phyloP scores from a whole-genome alignment of 2,888 invertebrate genomes.

The Drosophila colorata region DNA sequence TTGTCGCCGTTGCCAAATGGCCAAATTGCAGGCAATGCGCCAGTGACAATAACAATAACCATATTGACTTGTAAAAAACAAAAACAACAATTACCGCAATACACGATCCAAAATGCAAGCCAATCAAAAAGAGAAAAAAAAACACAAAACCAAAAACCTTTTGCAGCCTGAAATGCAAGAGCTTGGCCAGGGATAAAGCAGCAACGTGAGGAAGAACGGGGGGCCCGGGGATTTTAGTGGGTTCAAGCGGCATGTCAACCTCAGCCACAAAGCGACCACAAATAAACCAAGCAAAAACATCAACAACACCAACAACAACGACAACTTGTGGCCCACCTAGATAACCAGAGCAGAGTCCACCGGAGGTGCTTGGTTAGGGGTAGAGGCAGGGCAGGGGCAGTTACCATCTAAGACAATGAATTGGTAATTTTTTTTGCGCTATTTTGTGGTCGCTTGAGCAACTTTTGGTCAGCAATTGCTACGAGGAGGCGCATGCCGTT shows the following conservation, averaged over 20 bases:
- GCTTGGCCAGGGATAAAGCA: not conserved
- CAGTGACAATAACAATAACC: constrained; percentile 74
- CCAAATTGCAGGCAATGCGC: constrained; percentile 68
- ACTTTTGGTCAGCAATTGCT: constrained; percentile 16
- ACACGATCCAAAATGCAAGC: constrained; percentile 30
- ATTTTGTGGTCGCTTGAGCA: constrained; percentile 25
- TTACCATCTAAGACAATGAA: constrained; percentile 60
- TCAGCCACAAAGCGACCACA: constrained; percentile 58
- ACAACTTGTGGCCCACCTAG: constrained; percentile 65
- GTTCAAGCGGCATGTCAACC: constrained; percentile 58
- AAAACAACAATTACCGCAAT: constrained; percentile 32
- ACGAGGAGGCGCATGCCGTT: constrained; percentile 6
- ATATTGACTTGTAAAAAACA: constrained; percentile 71
- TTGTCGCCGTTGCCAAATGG: constrained; percentile 48
- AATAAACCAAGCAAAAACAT: constrained; percentile 24
- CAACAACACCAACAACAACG: constrained; percentile 25
- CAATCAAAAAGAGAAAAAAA: constrained; percentile 35
- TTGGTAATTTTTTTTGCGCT: constrained; percentile 64
- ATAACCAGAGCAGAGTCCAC: constrained; percentile 47
- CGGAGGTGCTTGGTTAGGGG: not conserved
- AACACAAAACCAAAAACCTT: constrained; percentile 42
- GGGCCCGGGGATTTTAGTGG: constrained; percentile 13
- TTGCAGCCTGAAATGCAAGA: constrained; percentile 5
- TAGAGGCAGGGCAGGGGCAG: not conserved
- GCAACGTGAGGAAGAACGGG: not conserved